phyloP scores from a whole-genome alignment of 2,113 vertebrate genomes.

The Elaphurus davidianus region DNA sequence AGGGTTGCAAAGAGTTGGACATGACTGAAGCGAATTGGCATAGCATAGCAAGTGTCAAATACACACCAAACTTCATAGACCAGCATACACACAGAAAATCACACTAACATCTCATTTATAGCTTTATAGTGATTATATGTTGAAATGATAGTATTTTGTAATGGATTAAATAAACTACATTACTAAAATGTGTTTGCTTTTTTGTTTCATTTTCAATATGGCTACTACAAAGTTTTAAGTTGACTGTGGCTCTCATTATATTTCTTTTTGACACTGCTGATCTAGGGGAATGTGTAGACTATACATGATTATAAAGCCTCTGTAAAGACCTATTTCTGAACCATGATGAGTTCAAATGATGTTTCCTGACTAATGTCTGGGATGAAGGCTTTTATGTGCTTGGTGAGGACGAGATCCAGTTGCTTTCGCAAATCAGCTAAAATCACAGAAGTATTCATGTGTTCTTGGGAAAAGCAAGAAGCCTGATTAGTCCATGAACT shows the following conservation, averaged over 20 bases:
- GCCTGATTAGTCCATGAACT: neutral
- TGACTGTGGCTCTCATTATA: neutral
- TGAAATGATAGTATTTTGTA: neutral
- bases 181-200: neutral
- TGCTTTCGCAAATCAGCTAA: neutral
- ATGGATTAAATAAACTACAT: neutral
- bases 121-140: neutral
- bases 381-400: neutral
- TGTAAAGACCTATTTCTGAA: neutral
- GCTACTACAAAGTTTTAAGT: neutral
- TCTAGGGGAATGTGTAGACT: neutral
- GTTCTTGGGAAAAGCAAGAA: constrained; percentile 33
- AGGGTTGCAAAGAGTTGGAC: accelerated
- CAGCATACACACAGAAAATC: neutral
- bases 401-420: neutral
- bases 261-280: neutral
- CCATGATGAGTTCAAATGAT: neutral
- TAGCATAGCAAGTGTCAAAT: neutral
- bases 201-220: neutral
- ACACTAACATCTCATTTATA: neutral
- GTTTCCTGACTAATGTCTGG: neutral
- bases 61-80: neutral
- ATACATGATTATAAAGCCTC: neutral
- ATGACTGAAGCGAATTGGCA: neutral
- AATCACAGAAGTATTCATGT: neutral